Evolutionary conservation across 2,113 vertebrate genomes (phyloP).

Genomic region (Hippocampus guttulatus): DNA sequence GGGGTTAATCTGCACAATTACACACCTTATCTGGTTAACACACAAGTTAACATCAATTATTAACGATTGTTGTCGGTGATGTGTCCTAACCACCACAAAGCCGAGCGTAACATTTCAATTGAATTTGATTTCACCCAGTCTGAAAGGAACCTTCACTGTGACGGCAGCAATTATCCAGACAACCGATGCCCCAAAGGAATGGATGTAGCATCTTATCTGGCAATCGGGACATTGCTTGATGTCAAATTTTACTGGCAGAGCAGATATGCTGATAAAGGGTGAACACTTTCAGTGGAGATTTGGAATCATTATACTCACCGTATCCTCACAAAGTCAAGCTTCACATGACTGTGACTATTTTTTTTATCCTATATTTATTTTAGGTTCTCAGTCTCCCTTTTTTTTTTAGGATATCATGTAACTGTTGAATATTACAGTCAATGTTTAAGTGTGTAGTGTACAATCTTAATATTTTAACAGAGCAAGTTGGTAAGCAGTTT

Average conservation of each 20-base stretch:
- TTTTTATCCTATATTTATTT: background rate
- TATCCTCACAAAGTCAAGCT: constrained; percentile 20
- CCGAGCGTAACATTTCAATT: constrained; percentile 27
- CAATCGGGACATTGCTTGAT: constrained; percentile 59
- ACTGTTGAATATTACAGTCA: too few relatives aligned
- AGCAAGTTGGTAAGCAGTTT: too few relatives aligned
- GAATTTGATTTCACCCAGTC: constrained; percentile 54
- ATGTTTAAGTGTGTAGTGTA: too few relatives aligned
- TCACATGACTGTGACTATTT: background rate
- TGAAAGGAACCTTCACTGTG: constrained; percentile 38
- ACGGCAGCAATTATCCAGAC: constrained; percentile 47
- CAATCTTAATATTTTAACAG: too few relatives aligned
- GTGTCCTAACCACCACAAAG: constrained; percentile 28
- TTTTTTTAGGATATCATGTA: too few relatives aligned
- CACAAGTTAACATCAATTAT: constrained; percentile 14
- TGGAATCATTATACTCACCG: constrained; percentile 23
- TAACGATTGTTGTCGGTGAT: constrained; percentile 9
- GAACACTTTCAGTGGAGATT: constrained; percentile 49
- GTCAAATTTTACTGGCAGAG: constrained; percentile 61
- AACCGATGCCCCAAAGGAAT: constrained; percentile 28
- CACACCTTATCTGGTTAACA: constrained; percentile 3
- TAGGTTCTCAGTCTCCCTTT: too few relatives aligned
- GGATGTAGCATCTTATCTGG: constrained; percentile 62
- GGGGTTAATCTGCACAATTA: constrained; percentile 2
- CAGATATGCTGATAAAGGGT: constrained; percentile 59